phyloP scores from a whole-genome alignment of 2,888 invertebrate species.

The Linhomoeus sp. region DNA sequence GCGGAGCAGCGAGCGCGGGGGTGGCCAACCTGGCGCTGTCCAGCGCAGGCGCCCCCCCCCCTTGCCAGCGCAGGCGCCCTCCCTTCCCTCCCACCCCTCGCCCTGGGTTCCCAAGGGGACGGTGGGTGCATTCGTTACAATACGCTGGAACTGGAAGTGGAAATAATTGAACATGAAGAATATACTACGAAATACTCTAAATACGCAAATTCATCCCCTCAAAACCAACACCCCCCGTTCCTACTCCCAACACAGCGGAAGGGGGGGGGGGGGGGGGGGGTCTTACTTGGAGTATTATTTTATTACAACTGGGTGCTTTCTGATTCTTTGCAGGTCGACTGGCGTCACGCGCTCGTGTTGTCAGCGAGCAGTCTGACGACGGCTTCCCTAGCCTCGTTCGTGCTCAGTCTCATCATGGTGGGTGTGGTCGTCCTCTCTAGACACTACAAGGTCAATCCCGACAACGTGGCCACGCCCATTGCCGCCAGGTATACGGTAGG shows the following conservation, averaged over 20 bases:
- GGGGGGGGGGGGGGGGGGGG: too few species aligned
- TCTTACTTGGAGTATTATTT: too few species aligned
- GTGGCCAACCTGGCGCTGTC: conserved; percentile 72
- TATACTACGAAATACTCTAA: too few species aligned
- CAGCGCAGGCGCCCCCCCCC: too few species aligned
- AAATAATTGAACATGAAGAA: too few species aligned
- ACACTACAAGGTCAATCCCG: conserved; percentile 55
- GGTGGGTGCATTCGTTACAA: too few species aligned
- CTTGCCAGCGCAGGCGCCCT: conserved; percentile 36
- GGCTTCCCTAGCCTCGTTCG: conserved; percentile 65
- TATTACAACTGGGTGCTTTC: too few species aligned
- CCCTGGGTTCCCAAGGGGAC: conserved; percentile 30
- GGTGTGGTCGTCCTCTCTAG: conserved; percentile 58
- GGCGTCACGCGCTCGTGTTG: conserved; percentile 50
- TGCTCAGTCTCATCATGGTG: conserved; percentile 65
- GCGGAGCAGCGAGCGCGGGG: conserved; percentile 35
- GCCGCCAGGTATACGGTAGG: conserved; percentile 72
- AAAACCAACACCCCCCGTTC: too few species aligned
- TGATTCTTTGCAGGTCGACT: conserved; percentile 12
- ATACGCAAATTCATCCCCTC: too few species aligned
- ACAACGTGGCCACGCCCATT: conserved; percentile 78
- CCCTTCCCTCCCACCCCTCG: conserved; percentile 32
- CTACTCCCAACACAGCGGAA: too few species aligned
- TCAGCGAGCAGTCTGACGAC: conserved; percentile 69
- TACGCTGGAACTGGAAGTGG: too few species aligned